Evolutionary conservation across 1,140 invertebrate species (phyloP).

Genomic region (Zaprionus inermis): DNA sequence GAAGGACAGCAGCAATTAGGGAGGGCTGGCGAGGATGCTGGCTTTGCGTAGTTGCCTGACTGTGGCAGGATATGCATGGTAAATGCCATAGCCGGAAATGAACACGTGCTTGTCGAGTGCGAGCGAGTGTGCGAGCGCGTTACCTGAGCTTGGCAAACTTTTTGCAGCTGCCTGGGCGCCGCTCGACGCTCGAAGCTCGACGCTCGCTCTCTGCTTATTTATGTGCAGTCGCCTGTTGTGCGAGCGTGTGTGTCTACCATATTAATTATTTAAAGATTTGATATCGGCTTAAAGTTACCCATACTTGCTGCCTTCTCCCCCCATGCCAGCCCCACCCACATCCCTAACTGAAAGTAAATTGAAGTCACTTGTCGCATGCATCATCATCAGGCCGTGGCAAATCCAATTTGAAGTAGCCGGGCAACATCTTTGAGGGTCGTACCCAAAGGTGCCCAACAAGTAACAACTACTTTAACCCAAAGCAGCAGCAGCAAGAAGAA

Average conservation of each 20-base stretch:
- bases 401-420: conserved; percentile 61
- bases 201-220: conserved; percentile 58
- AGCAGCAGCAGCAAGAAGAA: background rate
- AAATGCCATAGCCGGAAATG: conserved; percentile 79
- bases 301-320: background rate
- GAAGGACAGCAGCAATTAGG: conserved; percentile 13
- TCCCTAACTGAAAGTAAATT: conserved; percentile 39
- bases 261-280: conserved; percentile 81
- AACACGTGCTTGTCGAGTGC: conserved; percentile 61
- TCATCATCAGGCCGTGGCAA: conserved; percentile 67
- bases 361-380: conserved; percentile 75
- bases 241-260: conserved; percentile 47
- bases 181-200: too few relatives aligned
- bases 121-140: conserved; percentile 30
- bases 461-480: conserved; percentile 12
- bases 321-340: too few relatives aligned
- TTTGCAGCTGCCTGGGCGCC: conserved; percentile 65
- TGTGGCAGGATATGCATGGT: conserved; percentile 73
- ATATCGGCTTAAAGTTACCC: conserved; percentile 73
- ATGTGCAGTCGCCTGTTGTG: conserved; percentile 36
- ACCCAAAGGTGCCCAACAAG: conserved; percentile 8
- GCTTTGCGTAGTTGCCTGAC: conserved; percentile 8
- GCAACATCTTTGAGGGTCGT: conserved; percentile 4
- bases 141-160: conserved; percentile 54
- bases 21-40: conserved; percentile 53